Base-by-base conservation (phyloP, 2,797 vertebrate genomes). In the Coccyzus lansbergi region DNA sequence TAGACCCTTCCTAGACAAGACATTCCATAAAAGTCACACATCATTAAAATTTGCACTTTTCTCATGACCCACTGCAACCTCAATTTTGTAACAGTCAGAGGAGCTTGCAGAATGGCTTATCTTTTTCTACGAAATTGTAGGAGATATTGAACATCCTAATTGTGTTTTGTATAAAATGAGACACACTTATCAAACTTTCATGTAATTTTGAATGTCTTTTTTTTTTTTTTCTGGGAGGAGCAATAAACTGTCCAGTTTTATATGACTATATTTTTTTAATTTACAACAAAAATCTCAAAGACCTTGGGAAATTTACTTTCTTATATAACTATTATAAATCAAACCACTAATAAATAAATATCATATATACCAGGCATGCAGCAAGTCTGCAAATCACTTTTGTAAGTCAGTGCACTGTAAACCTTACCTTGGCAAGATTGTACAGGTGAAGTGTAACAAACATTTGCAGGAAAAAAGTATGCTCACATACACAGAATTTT, bases 291-390 rank as follows among this genome's bases (percentile, higher is more conserved):
- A 46, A 62, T 29, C 42, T 83, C 62, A n/a, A 48, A 74, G 21
- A 80, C 52, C 53, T 62, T 76, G 33, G 60, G 55, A 93, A 78
- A 88, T 42, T 38, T 74, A 55, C 60, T 83, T 90, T 85, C 86
- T 74, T 77, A 64, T 85, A 64, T 18, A 84, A 84, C 68, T 87
- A 48, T 76, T 40, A 75, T 91, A 95, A 93, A 96, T 95, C 93
- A 88, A 90, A 95, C 15, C 22, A 58, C 55, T 70, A 88, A 93
- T 89, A 96, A 92, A 96, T 94, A 93, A 94, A 96, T 89, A 91
- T 77, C 89, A 17, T 58, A 55, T 85, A 74, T 62, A 70, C 12
- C n/a, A 85, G 46, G 58, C 19, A 80, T 79, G 64, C 40, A 90
- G 44, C 15, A 90, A 81, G 76, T n/a, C 82, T 90, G 44, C 49